A percentile compares a stretch with the other conserved stretches of the same genome.
These are phyloP conservation scores for Syngnathus typhle DNA, from an alignment of 2,113 vertebrate species.

Conservation along the genomic window DNA sequence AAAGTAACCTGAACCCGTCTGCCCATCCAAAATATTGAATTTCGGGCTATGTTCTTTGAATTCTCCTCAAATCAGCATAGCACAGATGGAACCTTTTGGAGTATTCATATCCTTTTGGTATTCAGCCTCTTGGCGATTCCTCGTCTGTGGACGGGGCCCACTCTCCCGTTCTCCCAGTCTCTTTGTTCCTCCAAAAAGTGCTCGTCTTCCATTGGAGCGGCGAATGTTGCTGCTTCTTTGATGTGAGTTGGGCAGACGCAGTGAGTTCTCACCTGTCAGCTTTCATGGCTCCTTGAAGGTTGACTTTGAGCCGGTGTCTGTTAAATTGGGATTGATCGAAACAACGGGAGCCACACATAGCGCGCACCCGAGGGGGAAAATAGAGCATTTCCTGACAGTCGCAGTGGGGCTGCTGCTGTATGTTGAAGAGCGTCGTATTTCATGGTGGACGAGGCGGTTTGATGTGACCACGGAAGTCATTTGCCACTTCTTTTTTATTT, in stretches of 20 bases:
- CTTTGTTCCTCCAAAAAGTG: constrained; percentile 68
- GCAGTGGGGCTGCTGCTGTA: constrained; percentile 31
- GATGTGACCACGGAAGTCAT: constrained; percentile 54
- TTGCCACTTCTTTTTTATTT: constrained; percentile 30
- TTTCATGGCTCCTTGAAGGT: constrained; percentile 69
- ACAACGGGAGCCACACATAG: constrained; percentile 63
- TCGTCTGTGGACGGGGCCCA: constrained; percentile 42
- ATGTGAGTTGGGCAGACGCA: constrained; percentile 61
- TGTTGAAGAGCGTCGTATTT: constrained; percentile 41
- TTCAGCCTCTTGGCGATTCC: constrained; percentile 59
- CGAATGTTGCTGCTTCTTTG: constrained; percentile 54
- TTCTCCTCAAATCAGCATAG: constrained; percentile 33
- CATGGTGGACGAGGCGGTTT: constrained; percentile 45
- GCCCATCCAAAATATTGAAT: constrained; percentile 23
- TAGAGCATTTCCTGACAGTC: constrained; percentile 55
- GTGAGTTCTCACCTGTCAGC: constrained; percentile 73
- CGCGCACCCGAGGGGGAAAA: constrained; percentile 23
- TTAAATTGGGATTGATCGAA: constrained; percentile 75
- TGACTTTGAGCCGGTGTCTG: constrained; percentile 67
- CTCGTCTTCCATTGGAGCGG: constrained; percentile 46
- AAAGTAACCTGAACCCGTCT: constrained; percentile 15
- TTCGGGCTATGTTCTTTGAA: constrained; percentile 24
- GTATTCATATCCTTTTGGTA: constrained; percentile 51
- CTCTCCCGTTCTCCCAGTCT: constrained; percentile 45
- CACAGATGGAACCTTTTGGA: constrained; percentile 42